Evolutionary conservation across 2,797 vertebrate genomes (phyloP), one percentile per base, ranked within the genome.

Genomic region (Echeneis naucrates): DNA sequence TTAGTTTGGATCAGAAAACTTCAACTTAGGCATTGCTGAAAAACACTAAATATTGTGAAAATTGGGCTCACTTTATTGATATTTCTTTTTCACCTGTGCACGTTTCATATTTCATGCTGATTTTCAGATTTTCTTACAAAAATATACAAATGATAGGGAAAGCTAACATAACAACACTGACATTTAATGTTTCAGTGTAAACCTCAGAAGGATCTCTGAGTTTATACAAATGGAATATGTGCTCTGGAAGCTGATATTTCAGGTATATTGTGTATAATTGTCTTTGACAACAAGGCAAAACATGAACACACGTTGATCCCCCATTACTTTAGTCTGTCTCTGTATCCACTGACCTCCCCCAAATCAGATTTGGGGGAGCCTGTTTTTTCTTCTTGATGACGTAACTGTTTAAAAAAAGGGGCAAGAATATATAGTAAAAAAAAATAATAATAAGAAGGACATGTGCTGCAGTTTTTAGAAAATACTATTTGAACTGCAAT

Each of bases 21-120:
- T n/a, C 27, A 44, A 57, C 26, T 38, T 40, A 44, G 72, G 59
- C 17, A 19, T 7, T 66, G 24, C 21, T 35, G 32, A 72, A 47
- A 54, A 53, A 76, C 26, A 70, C 42, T 23, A 61, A 75, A 81
- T 61, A 65, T n/a, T 26, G 42, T 53, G 33, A 81, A 60, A 42
- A 11, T 60, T 9, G 1, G 21, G 9, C 21, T 78, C 37, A 77
- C 27, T 59, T 79, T 45, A 51, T 9, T 59, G 26, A 60, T 80
- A 78, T 63, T 51, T 54, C 63, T 42, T 74, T 19, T 52, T 57
- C 74, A 56, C 58, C 67, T 70, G 38, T 78, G 83, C 82, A 87
- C 85, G 80, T 72, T 72, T 8, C 59, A 62, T 68, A 72, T 83
- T 75, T 57, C 14, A 26, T 75, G 62, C 69, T 78, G 69, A 54